phyloP scores from a whole-genome alignment of 2,797 vertebrate genomes.

The Avahi laniger region DNA sequence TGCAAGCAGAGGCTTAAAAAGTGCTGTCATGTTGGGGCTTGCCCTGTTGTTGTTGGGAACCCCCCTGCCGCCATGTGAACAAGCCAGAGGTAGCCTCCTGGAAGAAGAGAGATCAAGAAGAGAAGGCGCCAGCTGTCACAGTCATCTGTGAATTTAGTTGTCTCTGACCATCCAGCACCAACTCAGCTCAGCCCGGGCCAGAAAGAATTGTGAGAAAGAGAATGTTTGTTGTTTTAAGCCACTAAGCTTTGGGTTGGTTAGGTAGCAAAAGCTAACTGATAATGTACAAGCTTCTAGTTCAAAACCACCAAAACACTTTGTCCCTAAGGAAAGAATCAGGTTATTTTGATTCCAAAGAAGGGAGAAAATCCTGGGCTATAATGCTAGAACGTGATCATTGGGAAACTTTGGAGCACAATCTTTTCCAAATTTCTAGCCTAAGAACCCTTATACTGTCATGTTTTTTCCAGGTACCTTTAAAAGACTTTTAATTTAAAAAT shows the following conservation, averaged over 20 bases:
- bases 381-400: not conserved
- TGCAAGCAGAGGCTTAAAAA: not conserved
- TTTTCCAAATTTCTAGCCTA: not conserved
- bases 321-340: not conserved
- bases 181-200: not conserved
- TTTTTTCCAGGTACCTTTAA: not conserved
- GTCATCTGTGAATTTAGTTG: not conserved
- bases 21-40: not conserved
- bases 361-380: not conserved
- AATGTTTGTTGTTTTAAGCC: not conserved
- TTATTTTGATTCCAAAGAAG: not conserved
- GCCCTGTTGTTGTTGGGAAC: not conserved
- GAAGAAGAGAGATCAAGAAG: not conserved
- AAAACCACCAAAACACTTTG: not conserved
- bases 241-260: not conserved
- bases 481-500: conserved; percentile 3
- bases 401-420: not conserved
- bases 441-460: not conserved
- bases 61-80: not conserved
- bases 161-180: not conserved
- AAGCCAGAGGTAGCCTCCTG: not conserved
- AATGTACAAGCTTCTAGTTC: not conserved
- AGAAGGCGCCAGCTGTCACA: not conserved
- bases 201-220: not conserved
- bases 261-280: not conserved